These are phyloP conservation scores for Acheta domesticus DNA, from an alignment of 2,888 invertebrate species.

Conservation along the genomic window DNA sequence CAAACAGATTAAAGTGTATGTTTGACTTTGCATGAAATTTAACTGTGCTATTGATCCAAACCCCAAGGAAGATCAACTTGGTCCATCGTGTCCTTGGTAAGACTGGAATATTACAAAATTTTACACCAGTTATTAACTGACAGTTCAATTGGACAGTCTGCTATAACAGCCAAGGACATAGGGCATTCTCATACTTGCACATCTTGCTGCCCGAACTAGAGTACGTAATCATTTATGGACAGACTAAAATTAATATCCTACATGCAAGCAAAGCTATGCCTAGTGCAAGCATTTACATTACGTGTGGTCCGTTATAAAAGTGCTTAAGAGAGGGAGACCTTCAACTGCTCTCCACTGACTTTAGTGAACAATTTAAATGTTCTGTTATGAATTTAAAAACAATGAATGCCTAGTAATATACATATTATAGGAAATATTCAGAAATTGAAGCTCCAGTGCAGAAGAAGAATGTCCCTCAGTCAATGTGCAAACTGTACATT, in stretches of 20 bases:
- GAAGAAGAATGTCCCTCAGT: slow-evolving; percentile 18
- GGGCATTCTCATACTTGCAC: background rate
- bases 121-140: background rate
- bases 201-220: background rate
- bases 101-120: background rate
- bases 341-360: background rate
- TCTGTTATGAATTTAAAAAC: no score
- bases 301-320: background rate
- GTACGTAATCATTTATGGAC: background rate
- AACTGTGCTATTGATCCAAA: slow-evolving; percentile 27
- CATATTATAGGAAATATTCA: no score
- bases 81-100: slow-evolving; percentile 24
- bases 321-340: background rate
- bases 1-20: slow-evolving; percentile 31
- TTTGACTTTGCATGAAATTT: slow-evolving; percentile 28
- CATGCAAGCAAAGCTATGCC: slow-evolving; percentile 27
- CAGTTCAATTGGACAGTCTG: background rate
- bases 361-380: no score
- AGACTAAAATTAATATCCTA: background rate
- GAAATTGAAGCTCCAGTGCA: background rate
- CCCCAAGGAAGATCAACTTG: slow-evolving; percentile 30
- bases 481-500: slow-evolving; percentile 2
- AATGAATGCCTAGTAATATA: no score
- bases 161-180: background rate
- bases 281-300: slow-evolving; percentile 22